These are phyloP conservation scores for Vicugna pacos DNA, from an alignment of 2,113 vertebrate species.

Conservation along the genomic window DNA sequence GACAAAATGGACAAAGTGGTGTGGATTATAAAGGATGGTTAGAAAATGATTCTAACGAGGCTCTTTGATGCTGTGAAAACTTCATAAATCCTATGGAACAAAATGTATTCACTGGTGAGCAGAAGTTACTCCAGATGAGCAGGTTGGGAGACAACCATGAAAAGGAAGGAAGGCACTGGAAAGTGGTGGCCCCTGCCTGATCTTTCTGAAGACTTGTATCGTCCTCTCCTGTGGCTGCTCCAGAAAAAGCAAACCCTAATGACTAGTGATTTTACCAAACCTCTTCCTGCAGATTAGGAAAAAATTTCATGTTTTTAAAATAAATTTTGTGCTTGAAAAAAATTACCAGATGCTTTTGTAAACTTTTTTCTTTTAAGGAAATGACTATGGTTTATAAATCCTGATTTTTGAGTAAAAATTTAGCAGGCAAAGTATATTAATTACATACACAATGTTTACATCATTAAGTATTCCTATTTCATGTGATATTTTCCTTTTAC, in stretches of 20 bases:
- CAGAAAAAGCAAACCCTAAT: neutral
- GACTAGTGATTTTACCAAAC: neutral
- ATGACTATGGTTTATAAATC: neutral
- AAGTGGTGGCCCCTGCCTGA: neutral
- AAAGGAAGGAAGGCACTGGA: neutral
- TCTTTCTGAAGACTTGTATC: neutral
- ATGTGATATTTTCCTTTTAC: slow-evolving; percentile 43
- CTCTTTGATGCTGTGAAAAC: neutral
- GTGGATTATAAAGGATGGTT: neutral
- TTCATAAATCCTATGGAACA: neutral
- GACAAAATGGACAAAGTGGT: neutral
- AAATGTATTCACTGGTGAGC: neutral
- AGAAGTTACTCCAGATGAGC: neutral
- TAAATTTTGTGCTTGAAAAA: neutral
- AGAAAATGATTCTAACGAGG: neutral
- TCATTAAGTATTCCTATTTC: slow-evolving; percentile 10
- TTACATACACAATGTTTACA: neutral
- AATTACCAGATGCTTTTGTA: neutral
- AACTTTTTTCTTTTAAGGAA: slow-evolving; percentile 8
- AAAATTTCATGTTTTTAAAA: slow-evolving; percentile 35
- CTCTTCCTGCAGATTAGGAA: neutral
- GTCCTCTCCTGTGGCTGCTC: neutral
- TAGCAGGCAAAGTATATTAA: slow-evolving; percentile 25
- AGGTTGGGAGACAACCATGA: neutral
- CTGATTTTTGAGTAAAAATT: neutral